Evolutionary conservation across 2,113 vertebrate species (phyloP).

Genomic region (Mionectes macconnelli): DNA sequence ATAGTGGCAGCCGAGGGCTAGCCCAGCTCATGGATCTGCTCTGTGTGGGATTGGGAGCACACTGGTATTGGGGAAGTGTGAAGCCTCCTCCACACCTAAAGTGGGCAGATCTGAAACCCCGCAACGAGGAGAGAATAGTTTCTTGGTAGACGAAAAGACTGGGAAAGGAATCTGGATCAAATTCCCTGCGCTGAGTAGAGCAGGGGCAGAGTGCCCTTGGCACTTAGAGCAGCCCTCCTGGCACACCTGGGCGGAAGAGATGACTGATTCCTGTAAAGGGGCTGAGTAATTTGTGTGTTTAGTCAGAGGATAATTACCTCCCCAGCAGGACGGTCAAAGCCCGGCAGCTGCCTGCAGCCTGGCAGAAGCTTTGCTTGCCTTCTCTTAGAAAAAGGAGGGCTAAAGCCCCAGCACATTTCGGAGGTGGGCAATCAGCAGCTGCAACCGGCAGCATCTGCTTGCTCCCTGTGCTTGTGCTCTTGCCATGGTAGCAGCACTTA

Average conservation of each 20-base stretch:
- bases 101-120: background rate
- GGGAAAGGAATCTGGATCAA: background rate
- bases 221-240: background rate
- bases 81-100: background rate
- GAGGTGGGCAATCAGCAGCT: background rate
- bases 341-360: background rate
- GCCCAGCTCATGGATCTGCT: background rate
- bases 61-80: accelerated
- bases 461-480: background rate
- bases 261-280: background rate
- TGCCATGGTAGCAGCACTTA: accelerated
- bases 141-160: background rate
- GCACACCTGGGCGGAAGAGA: background rate
- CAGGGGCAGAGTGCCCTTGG: background rate
- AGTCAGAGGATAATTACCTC: background rate
- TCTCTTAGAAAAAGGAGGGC: background rate
- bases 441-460: background rate
- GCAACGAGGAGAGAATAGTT: background rate
- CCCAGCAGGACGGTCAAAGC: background rate
- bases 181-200: background rate
- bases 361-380: background rate
- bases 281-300: background rate
- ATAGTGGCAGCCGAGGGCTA: background rate
- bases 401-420: background rate
- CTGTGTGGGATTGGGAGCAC: background rate